These are phyloP conservation scores for Hypomecis atomaria DNA, from an alignment of 2,888 invertebrate genomes.

Conservation along the genomic window DNA sequence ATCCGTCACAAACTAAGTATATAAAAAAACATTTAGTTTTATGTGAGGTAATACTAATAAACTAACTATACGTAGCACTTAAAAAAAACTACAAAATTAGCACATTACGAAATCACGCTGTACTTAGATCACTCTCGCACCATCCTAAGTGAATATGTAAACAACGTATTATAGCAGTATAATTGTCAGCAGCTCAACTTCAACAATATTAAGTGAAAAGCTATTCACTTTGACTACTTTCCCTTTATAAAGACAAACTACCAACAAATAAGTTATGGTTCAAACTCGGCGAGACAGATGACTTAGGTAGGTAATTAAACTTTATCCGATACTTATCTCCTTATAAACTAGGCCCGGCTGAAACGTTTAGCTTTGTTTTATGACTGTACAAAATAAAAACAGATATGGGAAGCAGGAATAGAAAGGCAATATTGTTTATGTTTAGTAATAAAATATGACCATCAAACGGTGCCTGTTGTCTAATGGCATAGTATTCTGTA, in stretches of 20 bases:
- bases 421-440: constrained; percentile 31
- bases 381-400: constrained; percentile 25
- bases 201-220: constrained; percentile 24
- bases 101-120: too few species aligned
- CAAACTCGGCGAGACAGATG: constrained; percentile 36
- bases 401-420: constrained; percentile 28
- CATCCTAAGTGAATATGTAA: too few species aligned
- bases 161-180: background rate
- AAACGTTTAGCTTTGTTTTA: constrained; percentile 27
- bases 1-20: too few species aligned
- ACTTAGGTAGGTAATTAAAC: constrained; percentile 44
- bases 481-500: constrained; percentile 1
- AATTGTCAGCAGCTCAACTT: constrained; percentile 17
- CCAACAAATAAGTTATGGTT: constrained; percentile 39
- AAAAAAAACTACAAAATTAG: too few species aligned
- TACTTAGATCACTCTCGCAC: too few species aligned
- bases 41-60: too few species aligned
- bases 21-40: too few species aligned
- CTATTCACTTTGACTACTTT: constrained; percentile 31
- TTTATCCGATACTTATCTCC: constrained; percentile 37
- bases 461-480: constrained; percentile 14
- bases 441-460: constrained; percentile 26
- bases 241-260: constrained; percentile 31
- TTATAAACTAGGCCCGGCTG: constrained; percentile 24
- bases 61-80: too few species aligned